Evolutionary conservation across 2,888 invertebrate genomes (phyloP).

Genomic region (Aphodius sticticus): DNA sequence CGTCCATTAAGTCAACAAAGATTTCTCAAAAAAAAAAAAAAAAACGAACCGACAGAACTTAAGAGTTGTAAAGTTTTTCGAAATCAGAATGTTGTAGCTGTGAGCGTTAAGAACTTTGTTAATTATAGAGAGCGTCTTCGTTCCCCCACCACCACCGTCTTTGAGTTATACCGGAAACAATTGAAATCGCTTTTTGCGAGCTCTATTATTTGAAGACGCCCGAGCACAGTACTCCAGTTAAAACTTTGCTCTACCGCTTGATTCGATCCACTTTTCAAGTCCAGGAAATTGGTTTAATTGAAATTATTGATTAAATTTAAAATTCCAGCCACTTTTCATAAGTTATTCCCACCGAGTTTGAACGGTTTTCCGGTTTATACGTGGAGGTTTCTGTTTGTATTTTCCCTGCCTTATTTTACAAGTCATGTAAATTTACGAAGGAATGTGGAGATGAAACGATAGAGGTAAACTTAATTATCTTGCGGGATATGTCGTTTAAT

Average conservation of each 20-base stretch:
- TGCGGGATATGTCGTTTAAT: neutral
- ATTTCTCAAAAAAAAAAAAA: neutral
- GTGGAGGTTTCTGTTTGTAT: neutral
- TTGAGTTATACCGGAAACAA: constrained; percentile 4
- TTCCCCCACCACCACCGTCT: neutral
- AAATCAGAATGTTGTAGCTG: neutral
- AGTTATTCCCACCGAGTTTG: neutral
- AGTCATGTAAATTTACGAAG: neutral
- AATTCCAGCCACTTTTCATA: neutral
- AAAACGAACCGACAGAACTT: neutral
- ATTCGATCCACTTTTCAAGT: neutral
- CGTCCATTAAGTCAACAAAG: neutral
- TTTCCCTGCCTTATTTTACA: neutral
- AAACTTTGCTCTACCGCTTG: neutral
- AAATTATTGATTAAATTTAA: neutral
- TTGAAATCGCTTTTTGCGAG: constrained; percentile 4
- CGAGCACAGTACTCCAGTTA: neutral
- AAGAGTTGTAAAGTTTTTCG: neutral
- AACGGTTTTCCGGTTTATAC: neutral
- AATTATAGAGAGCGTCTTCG: neutral
- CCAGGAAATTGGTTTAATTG: neutral
- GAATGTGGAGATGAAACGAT: neutral
- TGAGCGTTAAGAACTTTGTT: neutral
- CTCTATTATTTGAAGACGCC: neutral
- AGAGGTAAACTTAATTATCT: neutral